Evolutionary conservation across 1,140 invertebrate genomes (phyloP).

Genomic region (Bombus confusus): DNA sequence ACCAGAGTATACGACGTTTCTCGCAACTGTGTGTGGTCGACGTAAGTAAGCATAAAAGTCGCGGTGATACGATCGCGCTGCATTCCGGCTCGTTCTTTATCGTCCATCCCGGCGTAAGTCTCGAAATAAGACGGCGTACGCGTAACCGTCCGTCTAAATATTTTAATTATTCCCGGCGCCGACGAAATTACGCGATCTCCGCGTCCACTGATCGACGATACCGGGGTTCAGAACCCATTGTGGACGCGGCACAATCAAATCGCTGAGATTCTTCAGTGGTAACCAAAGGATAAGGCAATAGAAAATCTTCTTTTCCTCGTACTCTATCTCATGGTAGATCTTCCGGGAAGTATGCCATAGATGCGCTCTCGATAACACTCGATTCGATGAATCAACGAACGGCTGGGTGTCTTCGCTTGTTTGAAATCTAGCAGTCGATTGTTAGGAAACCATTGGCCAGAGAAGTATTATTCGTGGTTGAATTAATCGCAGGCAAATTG

Average conservation of each 20-base stretch:
- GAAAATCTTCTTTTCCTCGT: not conserved
- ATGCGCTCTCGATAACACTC: slow-evolving; percentile 20
- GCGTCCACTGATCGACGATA: slow-evolving; percentile 27
- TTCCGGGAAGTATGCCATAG: slow-evolving; percentile 39
- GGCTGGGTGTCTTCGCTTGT: not conserved
- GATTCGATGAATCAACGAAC: slow-evolving; percentile 34
- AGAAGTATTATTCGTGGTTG: not conserved
- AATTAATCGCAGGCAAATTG: slow-evolving; percentile 38
- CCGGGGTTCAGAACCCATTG: slow-evolving; percentile 4
- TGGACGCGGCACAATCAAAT: slow-evolving; percentile 58
- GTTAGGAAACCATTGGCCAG: not conserved
- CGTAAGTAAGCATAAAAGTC: slow-evolving; percentile 73
- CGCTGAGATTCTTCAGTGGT: slow-evolving; percentile 42
- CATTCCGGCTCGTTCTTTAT: slow-evolving; percentile 70
- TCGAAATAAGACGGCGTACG: slow-evolving; percentile 25
- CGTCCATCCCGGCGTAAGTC: slow-evolving; percentile 20
- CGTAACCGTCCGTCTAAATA: slow-evolving; percentile 56
- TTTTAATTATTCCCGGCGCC: slow-evolving; percentile 65
- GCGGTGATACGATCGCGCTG: slow-evolving; percentile 65
- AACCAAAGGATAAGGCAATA: not conserved
- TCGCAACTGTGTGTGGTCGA: slow-evolving; percentile 59
- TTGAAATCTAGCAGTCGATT: slow-evolving; percentile 10
- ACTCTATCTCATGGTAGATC: slow-evolving; percentile 12
- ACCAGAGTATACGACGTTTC: slow-evolving; percentile 40
- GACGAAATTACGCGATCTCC: slow-evolving; percentile 45